These are phyloP conservation scores for Nasonia giraulti DNA, from an alignment of 1,140 invertebrate genomes.

Conservation along the genomic window DNA sequence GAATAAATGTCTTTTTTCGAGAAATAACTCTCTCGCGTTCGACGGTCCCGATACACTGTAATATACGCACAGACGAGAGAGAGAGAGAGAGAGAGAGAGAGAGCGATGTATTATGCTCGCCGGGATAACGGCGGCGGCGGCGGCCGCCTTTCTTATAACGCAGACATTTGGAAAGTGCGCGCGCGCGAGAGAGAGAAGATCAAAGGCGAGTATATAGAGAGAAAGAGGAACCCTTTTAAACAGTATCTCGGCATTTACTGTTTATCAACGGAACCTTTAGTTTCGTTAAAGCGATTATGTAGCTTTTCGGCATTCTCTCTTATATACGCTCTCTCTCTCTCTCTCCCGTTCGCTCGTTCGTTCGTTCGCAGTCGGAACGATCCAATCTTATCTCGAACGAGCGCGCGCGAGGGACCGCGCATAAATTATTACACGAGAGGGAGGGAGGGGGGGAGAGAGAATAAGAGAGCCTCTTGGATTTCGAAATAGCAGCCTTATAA, in stretches of 20 bases:
- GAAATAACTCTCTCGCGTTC: not conserved
- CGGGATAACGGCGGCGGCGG: not conserved
- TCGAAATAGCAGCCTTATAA: slow-evolving; percentile 41
- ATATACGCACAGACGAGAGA: not conserved
- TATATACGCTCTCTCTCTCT: slow-evolving; percentile 53
- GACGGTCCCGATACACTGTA: slow-evolving; percentile 11
- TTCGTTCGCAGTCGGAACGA: not conserved
- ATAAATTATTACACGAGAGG: slow-evolving; percentile 44
- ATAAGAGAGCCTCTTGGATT: slow-evolving; percentile 27
- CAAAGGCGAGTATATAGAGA: slow-evolving; percentile 28
- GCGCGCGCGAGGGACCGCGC: slow-evolving; percentile 24
- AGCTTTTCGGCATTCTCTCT: slow-evolving; percentile 39
- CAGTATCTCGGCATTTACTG: slow-evolving; percentile 52
- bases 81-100: not conserved
- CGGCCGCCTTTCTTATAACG: slow-evolving; percentile 39
- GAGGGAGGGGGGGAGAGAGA: not conserved
- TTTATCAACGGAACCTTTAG: slow-evolving; percentile 52
- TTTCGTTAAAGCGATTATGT: slow-evolving; percentile 52
- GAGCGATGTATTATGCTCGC: slow-evolving; percentile 23
- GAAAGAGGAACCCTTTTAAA: slow-evolving; percentile 47
- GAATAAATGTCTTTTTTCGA: slow-evolving; percentile 13
- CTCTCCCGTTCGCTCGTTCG: slow-evolving; percentile 42
- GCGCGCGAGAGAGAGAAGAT: slow-evolving; percentile 12
- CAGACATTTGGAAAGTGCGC: slow-evolving; percentile 34
- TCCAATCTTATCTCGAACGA: slow-evolving; percentile 50